Conservation (phyloP, 2,888 invertebrate genomes). For the Amphimallon solstitiale region DNA sequence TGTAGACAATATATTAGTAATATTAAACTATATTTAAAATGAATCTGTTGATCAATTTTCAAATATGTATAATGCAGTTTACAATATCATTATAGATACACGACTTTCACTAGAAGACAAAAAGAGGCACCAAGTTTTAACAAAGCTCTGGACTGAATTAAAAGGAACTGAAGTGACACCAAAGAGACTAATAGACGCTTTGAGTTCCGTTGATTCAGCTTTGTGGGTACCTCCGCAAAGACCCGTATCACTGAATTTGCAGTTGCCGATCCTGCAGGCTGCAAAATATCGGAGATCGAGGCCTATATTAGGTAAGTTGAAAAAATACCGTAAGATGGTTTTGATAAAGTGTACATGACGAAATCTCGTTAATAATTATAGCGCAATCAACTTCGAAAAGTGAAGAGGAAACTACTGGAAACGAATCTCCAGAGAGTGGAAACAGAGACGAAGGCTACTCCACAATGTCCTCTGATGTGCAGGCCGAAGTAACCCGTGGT, state of each 20-base stretch:
- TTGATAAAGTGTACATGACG: too few relatives aligned
- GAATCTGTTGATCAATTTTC: background rate
- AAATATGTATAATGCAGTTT: slow-evolving; percentile 29
- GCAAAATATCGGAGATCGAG: slow-evolving; percentile 63
- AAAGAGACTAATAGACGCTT: slow-evolving; percentile 70
- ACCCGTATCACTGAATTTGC: slow-evolving; percentile 76
- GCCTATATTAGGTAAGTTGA: slow-evolving; percentile 61
- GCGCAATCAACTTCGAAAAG: slow-evolving; percentile 65
- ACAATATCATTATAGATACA: slow-evolving; percentile 58
- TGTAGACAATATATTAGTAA: too few relatives aligned
- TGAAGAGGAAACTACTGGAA: slow-evolving; percentile 73
- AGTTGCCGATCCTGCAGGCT: slow-evolving; percentile 69
- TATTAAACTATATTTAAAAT: slow-evolving; percentile 20
- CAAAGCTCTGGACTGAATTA: slow-evolving; percentile 73
- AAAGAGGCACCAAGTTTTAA: slow-evolving; percentile 71
- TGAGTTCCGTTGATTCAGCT: slow-evolving; percentile 73
- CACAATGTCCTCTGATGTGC: slow-evolving; percentile 85
- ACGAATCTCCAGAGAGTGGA: slow-evolving; percentile 80
- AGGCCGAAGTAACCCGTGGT: slow-evolving; percentile 74
- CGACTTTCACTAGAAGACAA: slow-evolving; percentile 72
- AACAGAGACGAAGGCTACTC: slow-evolving; percentile 85
- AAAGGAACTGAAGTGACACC: slow-evolving; percentile 73
- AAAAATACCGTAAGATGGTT: background rate
- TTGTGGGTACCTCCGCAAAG: slow-evolving; percentile 75
- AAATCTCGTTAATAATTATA: too few relatives aligned